phyloP scores from a whole-genome alignment of 2,888 invertebrate genomes.

The Callosobruchus maculatus region DNA sequence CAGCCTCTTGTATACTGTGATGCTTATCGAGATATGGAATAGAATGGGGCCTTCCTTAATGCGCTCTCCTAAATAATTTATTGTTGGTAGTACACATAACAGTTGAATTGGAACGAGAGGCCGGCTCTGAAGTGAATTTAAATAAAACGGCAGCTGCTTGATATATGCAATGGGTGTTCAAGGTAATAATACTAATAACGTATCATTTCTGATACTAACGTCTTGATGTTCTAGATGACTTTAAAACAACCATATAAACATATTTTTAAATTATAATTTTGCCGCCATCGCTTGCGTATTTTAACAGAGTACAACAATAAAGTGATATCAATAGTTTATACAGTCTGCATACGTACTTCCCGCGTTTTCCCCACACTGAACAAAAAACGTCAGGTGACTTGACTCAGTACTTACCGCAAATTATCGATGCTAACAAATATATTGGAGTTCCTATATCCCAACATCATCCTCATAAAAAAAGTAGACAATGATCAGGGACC shows the following conservation, averaged over 20 bases:
- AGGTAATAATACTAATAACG: background rate
- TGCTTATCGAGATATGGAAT: background rate
- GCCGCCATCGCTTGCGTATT: too few relatives aligned
- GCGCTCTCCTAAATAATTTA: background rate
- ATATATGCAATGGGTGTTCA: background rate
- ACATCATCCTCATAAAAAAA: too few relatives aligned
- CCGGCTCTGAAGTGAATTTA: background rate
- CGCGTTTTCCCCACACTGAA: too few relatives aligned
- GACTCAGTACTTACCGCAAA: too few relatives aligned
- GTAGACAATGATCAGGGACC: too few relatives aligned
- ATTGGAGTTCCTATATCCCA: too few relatives aligned
- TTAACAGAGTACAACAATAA: too few relatives aligned
- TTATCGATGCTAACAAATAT: too few relatives aligned
- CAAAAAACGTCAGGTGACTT: too few relatives aligned
- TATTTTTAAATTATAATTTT: background rate
- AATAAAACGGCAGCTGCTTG: background rate
- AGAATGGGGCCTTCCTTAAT: background rate
- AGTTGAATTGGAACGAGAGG: background rate
- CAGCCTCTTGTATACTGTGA: background rate
- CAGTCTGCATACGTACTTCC: too few relatives aligned
- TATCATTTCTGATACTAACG: background rate
- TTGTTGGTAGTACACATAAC: background rate
- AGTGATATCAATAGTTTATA: too few relatives aligned
- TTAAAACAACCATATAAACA: background rate
- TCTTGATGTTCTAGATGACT: background rate